Base-by-base conservation (phyloP, 2,797 vertebrate genomes). In the Varecia variegata region DNA sequence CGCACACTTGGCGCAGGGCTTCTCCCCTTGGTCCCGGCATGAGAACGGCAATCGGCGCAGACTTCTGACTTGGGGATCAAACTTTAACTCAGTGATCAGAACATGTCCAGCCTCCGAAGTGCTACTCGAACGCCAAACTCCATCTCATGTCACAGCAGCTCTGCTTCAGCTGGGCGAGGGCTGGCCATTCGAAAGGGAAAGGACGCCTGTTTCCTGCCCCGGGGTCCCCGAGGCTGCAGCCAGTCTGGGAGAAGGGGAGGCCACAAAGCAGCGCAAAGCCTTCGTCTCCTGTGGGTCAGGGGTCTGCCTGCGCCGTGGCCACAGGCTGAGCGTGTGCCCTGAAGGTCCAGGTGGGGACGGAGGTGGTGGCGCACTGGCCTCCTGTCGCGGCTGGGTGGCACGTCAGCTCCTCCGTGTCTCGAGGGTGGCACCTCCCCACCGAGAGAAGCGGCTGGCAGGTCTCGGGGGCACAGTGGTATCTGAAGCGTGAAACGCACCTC, bases 1-100 rank as follows among this genome's bases (percentile, higher is more conserved):
- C 6, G 45, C 21, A 21, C 15, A 5, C 30, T 8, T 4, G 2
- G 23, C n/a, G 15, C 4, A 40, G 40, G 65, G 4, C 0, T 7
- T n/a, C 40, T 71, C 54, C 5, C 27, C 52, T 47, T 11, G 0
- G 15, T 70, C 18, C 32, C 25, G 14, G 32, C 5, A 0, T 21
- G 50, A 68, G 62, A 32, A 17, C 14, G 13, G 13, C 7, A 2
- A 21, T 8, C 6, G n/a, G 12, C 25, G 6, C 5, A 25, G 47
- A 56, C 32, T 12, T 52, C 15, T 21, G 14, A 62, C 35, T 23
- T 35, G 35, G 13, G 43, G 25, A 11, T 20, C 14, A 60, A 47
- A 15, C 21, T n/a, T 7, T 54, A 50, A 50, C 35, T 47, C 52
- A 9, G 40, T 38, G n/a, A 54, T 2, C 3, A 17, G 0, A 38